Evolutionary conservation across 1,140 invertebrate species (phyloP).

Genomic region (Zeugodacus cucurbitae): DNA sequence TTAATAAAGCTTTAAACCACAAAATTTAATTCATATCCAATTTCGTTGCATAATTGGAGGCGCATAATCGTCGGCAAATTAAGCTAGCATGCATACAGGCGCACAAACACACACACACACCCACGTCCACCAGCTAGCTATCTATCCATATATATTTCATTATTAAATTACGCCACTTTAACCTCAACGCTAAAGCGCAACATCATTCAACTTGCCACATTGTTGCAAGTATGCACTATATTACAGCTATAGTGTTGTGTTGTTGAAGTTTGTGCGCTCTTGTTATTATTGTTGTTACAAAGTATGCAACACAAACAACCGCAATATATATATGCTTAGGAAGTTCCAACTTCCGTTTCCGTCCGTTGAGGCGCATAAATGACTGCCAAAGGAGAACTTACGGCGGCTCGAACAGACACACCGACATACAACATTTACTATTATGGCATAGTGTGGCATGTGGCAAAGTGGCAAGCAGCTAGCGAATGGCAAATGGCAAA

Average conservation of each 20-base stretch:
- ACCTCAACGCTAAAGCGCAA: conserved; percentile 25
- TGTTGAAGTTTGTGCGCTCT: not conserved
- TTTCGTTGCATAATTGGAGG: conserved; percentile 22
- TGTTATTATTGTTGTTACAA: not conserved
- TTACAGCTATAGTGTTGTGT: not conserved
- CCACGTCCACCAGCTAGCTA: not conserved
- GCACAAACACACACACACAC: no score
- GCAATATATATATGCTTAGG: conserved; percentile 43
- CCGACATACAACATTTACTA: not conserved
- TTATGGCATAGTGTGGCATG: not conserved
- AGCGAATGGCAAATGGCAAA: conserved; percentile 9
- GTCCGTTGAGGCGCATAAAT: conserved; percentile 31
- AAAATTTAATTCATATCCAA: conserved; percentile 32
- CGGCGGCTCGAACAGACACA: not conserved
- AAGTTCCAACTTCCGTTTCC: conserved; percentile 39
- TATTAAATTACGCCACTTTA: conserved; percentile 32
- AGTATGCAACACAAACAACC: conserved; percentile 35
- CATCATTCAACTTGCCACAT: conserved; percentile 34
- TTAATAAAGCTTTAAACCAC: conserved; percentile 18
- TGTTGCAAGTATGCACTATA: not conserved
- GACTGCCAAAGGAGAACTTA: conserved; percentile 37
- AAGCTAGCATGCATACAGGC: not conserved
- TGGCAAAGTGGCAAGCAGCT: conserved; percentile 21
- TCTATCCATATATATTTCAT: not conserved
- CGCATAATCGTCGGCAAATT: not conserved